Percentiles rank a stretch among this genome's conserved stretches.
These are phyloP conservation scores for Petromus typicus DNA, from an alignment of 2,113 vertebrate species.

Conservation along the genomic window DNA sequence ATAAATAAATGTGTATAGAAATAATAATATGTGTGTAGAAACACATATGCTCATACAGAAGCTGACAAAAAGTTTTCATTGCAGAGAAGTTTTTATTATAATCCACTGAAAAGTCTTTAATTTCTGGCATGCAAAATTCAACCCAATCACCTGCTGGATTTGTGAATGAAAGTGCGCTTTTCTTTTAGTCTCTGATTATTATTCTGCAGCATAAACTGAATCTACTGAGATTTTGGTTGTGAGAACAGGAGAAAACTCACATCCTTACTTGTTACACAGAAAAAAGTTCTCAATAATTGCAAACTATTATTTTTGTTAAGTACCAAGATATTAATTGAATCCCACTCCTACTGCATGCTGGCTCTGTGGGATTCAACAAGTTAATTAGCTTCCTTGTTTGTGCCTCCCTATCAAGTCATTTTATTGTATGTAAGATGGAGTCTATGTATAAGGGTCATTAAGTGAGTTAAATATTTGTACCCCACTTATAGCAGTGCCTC, in stretches of 20 bases:
- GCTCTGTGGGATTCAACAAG: not conserved
- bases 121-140: not conserved
- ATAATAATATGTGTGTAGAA: not conserved
- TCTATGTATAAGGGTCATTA: accelerated
- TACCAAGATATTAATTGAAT: not conserved
- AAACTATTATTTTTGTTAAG: not conserved
- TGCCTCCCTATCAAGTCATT: not conserved
- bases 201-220: not conserved
- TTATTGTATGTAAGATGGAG: not conserved
- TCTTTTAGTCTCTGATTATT: not conserved
- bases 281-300: not conserved
- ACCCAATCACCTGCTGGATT: not conserved
- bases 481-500: not conserved
- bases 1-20: not conserved
- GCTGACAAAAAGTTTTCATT: not conserved
- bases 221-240: not conserved
- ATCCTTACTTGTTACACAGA: not conserved
- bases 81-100: not conserved
- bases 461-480: not conserved
- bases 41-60: not conserved
- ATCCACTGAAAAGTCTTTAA: not conserved
- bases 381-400: not conserved
- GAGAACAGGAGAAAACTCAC: not conserved
- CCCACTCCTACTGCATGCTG: not conserved
- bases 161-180: not conserved